Percentiles rank a stretch among this genome's conserved stretches.
Conservation (phyloP, 2,888 invertebrate genomes). For the Andricus quercusramuli region DNA sequence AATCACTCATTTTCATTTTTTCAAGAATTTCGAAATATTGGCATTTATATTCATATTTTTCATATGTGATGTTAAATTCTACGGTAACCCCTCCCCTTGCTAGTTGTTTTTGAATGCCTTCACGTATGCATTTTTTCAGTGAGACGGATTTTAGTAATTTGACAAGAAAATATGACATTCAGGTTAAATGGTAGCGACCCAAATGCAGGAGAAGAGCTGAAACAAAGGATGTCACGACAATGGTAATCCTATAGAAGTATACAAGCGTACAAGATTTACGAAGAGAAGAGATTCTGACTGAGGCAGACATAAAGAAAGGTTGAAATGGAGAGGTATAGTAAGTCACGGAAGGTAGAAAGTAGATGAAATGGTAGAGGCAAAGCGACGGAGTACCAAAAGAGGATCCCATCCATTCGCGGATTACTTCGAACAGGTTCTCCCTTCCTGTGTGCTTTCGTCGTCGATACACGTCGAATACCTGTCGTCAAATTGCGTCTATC, state of each 20-base stretch:
- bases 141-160: not conserved
- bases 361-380: not conserved
- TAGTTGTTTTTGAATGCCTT: too few relatives aligned
- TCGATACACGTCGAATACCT: slow-evolving; percentile 1
- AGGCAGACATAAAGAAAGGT: not conserved
- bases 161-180: not conserved
- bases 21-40: too few relatives aligned
- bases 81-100: too few relatives aligned
- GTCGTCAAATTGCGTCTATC: not conserved
- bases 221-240: not conserved
- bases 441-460: not conserved
- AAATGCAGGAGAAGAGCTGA: not conserved
- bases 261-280: not conserved
- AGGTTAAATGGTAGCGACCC: not conserved
- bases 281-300: slow-evolving; percentile 2
- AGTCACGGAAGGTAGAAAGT: not conserved
- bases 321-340: not conserved
- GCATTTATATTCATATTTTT: too few relatives aligned
- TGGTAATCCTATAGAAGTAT: not conserved
- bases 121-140: too few relatives aligned
- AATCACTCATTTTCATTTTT: too few relatives aligned
- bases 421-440: not conserved
- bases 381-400: slow-evolving; percentile 2
- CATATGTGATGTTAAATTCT: too few relatives aligned
- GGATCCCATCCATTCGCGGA: slow-evolving; percentile 4